A percentile compares a stretch with the other conserved stretches of the same genome.
phyloP scores from a whole-genome alignment of 2,113 vertebrate genomes.

The Dissostichus mawsoni region DNA sequence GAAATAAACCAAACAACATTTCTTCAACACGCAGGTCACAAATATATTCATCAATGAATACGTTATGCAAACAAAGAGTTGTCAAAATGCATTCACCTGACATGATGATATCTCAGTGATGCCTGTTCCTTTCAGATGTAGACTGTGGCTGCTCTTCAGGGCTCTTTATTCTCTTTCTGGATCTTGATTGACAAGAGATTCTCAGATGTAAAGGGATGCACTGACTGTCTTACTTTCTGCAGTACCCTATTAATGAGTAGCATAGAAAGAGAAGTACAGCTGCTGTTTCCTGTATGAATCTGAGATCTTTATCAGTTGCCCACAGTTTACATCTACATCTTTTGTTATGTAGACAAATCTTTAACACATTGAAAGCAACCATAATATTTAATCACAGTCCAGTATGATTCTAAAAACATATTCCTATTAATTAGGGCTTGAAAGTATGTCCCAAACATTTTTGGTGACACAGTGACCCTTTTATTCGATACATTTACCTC shows the following conservation, averaged over 20 bases:
- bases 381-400: too few relatives aligned
- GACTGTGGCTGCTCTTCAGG: neutral
- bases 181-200: neutral
- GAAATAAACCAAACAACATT: neutral
- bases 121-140: neutral
- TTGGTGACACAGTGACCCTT: neutral
- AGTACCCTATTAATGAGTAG: neutral
- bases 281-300: slow-evolving; percentile 55
- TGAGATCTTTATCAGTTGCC: slow-evolving; percentile 61
- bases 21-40: neutral
- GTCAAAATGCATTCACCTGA: slow-evolving; percentile 51
- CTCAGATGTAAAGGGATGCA: neutral
- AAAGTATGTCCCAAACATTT: neutral
- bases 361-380: neutral
- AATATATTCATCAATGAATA: neutral
- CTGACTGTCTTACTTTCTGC: neutral
- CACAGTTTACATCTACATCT: neutral
- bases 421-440: neutral
- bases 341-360: neutral
- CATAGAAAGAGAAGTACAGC: slow-evolving; percentile 15
- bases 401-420: neutral
- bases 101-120: slow-evolving; percentile 42
- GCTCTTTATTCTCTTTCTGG: neutral
- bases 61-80: neutral
- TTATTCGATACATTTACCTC: neutral